Evolutionary conservation across 2,113 vertebrate species (phyloP).

Genomic region (Bubalus kerabau): DNA sequence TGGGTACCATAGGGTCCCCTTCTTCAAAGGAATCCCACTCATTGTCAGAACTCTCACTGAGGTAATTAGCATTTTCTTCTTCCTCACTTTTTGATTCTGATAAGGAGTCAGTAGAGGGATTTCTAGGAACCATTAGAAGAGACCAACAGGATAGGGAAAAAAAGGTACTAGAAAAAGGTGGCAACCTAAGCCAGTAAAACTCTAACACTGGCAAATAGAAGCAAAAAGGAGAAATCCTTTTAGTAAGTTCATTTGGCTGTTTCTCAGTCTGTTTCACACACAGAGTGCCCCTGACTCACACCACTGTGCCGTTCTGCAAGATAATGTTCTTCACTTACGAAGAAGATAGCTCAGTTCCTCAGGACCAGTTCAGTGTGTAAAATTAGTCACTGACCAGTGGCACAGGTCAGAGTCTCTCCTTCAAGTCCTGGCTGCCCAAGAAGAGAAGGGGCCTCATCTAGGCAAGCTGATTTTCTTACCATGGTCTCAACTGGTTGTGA

Average conservation of each 20-base stretch:
- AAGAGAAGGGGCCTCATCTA: not conserved
- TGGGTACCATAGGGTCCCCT: not conserved
- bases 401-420: slow-evolving; percentile 6
- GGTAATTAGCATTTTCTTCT: not conserved
- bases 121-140: slow-evolving; percentile 35
- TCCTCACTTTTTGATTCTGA: slow-evolving; percentile 47
- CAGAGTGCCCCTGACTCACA: not conserved
- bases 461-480: not conserved
- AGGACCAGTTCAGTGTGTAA: slow-evolving; percentile 19
- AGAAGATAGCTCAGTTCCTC: not conserved
- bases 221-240: slow-evolving; percentile 13
- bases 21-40: slow-evolving; percentile 48
- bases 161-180: slow-evolving; percentile 2
- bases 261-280: not conserved
- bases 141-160: not conserved
- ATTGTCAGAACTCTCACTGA: not conserved
- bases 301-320: not conserved
- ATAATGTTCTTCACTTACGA: slow-evolving; percentile 37
- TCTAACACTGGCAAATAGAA: not conserved
- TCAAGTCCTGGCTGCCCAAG: slow-evolving; percentile 40
- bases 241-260: slow-evolving; percentile 7
- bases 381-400: slow-evolving; percentile 45
- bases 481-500: not conserved
- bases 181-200: slow-evolving; percentile 9
- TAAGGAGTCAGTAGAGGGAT: slow-evolving; percentile 27